These are phyloP conservation scores for Oryzias sinensis DNA, from an alignment of 2,797 vertebrate species.

Conservation along the genomic window DNA sequence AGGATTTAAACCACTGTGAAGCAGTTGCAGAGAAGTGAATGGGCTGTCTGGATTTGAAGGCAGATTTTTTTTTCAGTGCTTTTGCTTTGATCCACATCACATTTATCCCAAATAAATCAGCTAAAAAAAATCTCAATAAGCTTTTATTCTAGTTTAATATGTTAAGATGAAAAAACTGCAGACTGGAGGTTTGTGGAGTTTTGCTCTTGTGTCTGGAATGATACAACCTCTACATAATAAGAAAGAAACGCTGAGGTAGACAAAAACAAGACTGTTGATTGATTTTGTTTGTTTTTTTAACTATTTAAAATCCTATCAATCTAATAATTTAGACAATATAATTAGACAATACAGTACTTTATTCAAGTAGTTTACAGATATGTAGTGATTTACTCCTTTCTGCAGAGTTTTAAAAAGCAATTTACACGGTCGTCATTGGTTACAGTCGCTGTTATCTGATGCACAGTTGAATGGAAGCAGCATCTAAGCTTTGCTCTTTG, in stretches of 20 bases:
- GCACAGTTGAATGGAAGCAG: neutral
- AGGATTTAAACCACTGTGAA: slow-evolving; percentile 29
- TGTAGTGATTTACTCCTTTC: no score
- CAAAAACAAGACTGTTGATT: no score
- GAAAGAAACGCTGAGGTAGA: no score
- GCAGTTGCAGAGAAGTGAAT: slow-evolving; percentile 6
- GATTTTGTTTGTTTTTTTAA: no score
- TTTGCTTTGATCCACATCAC: neutral
- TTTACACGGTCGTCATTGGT: no score
- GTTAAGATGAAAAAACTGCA: slow-evolving; percentile 15
- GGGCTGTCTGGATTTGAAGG: slow-evolving; percentile 12
- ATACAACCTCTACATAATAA: neutral
- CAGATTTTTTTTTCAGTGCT: slow-evolving; percentile 13
- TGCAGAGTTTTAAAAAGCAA: no score
- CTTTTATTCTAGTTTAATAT: slow-evolving; percentile 12
- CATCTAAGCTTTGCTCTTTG: neutral
- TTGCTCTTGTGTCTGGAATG: neutral
- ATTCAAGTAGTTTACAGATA: no score
- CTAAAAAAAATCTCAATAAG: slow-evolving; percentile 30
- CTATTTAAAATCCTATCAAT: no score
- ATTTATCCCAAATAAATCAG: slow-evolving; percentile 8
- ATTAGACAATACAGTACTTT: no score
- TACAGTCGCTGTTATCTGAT: neutral
- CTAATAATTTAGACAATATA: no score
- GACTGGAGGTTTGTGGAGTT: slow-evolving; percentile 5